phyloP scores from a whole-genome alignment of 2,113 vertebrate genomes.

The Lamprotornis superbus region DNA sequence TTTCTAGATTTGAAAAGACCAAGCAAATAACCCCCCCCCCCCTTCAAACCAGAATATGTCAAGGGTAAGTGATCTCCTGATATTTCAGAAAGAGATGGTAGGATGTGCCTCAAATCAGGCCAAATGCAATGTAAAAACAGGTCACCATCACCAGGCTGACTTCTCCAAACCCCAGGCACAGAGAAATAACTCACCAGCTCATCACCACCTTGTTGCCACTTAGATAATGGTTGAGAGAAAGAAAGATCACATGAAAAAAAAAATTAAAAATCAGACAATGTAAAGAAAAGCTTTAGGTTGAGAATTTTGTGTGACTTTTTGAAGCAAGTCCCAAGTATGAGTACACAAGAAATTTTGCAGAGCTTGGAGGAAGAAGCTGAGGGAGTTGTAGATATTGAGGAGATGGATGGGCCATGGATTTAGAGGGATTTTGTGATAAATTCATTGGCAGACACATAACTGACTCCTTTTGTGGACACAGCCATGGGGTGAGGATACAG shows the following conservation, averaged over 20 bases:
- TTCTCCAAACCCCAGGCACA: background rate
- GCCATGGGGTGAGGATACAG: background rate
- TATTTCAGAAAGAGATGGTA: background rate
- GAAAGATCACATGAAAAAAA: background rate
- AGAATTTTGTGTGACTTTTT: background rate
- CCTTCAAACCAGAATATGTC: accelerated
- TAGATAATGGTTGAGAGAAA: background rate
- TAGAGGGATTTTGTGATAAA: background rate
- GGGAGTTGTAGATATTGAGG: background rate
- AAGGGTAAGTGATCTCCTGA: accelerated
- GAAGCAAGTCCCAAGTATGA: background rate
- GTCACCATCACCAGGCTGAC: background rate
- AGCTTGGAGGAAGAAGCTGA: background rate
- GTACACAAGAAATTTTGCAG: accelerated
- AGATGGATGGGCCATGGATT: background rate
- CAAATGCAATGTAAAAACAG: background rate
- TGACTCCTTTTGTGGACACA: background rate
- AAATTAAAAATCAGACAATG: background rate
- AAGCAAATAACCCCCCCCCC: background rate
- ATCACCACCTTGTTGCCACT: background rate
- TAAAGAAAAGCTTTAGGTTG: background rate
- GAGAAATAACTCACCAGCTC: background rate
- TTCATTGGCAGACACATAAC: accelerated
- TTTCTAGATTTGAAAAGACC: background rate
- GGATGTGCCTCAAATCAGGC: background rate